These are phyloP conservation scores for Paradoxurus hermaphroditus DNA, from an alignment of 2,113 vertebrate genomes.

Conservation along the genomic window DNA sequence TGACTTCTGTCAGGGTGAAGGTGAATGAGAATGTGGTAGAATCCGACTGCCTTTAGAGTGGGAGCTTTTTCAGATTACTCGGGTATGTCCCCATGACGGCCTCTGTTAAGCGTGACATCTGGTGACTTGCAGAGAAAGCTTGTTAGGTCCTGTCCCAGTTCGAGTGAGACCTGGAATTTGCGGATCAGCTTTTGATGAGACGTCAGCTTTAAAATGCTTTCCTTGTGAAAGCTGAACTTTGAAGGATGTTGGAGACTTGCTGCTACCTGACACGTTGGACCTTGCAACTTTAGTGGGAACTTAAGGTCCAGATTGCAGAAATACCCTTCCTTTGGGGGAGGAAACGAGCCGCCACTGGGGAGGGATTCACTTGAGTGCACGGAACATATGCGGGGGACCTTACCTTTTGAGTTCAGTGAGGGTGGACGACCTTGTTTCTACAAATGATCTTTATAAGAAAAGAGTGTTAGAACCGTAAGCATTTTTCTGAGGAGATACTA, in stretches of 20 bases:
- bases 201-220: not conserved
- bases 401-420: not conserved
- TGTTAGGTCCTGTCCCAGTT: not conserved
- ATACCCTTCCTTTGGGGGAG: not conserved
- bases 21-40: not conserved
- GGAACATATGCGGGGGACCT: not conserved
- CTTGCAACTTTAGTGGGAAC: not conserved
- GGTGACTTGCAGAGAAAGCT: not conserved
- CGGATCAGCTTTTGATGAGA: not conserved
- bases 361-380: not conserved
- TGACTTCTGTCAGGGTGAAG: not conserved
- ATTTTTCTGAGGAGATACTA: not conserved
- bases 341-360: not conserved
- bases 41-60: not conserved
- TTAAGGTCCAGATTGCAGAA: not conserved
- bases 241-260: not conserved
- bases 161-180: not conserved
- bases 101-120: not conserved
- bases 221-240: not conserved
- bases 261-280: not conserved
- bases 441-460: not conserved
- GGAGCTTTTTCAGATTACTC: not conserved
- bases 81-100: not conserved
- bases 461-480: not conserved
- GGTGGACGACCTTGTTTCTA: constrained; percentile 19